Evolutionary conservation across 2,797 vertebrate genomes (phyloP).

Genomic region (Anas bernieri): DNA sequence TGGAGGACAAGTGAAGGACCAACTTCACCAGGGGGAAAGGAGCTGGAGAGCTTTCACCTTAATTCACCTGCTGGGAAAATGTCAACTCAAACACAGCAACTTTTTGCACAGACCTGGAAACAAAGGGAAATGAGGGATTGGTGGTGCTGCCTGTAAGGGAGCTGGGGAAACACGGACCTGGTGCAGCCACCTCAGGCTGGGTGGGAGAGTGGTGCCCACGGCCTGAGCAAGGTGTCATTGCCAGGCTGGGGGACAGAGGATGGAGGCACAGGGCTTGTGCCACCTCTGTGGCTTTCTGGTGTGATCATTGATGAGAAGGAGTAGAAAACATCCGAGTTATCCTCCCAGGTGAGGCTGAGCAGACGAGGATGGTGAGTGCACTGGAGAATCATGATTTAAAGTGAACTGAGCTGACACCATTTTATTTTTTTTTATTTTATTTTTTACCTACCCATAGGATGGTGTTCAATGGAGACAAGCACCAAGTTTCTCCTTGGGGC

Average conservation of each 20-base stretch:
- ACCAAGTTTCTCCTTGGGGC: neutral
- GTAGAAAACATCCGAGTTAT: neutral
- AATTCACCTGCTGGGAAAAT: neutral
- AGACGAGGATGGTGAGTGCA: neutral
- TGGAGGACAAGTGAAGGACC: neutral
- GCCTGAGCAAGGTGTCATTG: neutral
- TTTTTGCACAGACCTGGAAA: neutral
- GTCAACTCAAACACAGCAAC: neutral
- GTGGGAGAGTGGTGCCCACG: neutral
- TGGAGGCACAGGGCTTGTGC: neutral
- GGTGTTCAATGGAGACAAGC: neutral
- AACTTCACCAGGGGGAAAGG: neutral
- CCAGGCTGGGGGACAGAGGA: neutral
- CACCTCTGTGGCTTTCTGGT: neutral
- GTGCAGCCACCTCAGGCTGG: rapidly evolving
- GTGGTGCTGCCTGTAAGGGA: neutral
- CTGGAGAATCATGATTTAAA: neutral
- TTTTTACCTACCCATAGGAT: neutral
- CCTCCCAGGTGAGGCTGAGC: neutral
- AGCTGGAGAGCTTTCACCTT: neutral
- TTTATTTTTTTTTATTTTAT: too few species aligned
- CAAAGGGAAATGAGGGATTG: neutral
- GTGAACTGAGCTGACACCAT: neutral
- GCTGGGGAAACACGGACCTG: neutral
- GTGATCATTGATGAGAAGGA: neutral